A percentile compares a stretch with the other conserved stretches of the same genome.
Evolutionary conservation across 2,888 invertebrate genomes (phyloP).

Genomic region (Vesta saturnalis): DNA sequence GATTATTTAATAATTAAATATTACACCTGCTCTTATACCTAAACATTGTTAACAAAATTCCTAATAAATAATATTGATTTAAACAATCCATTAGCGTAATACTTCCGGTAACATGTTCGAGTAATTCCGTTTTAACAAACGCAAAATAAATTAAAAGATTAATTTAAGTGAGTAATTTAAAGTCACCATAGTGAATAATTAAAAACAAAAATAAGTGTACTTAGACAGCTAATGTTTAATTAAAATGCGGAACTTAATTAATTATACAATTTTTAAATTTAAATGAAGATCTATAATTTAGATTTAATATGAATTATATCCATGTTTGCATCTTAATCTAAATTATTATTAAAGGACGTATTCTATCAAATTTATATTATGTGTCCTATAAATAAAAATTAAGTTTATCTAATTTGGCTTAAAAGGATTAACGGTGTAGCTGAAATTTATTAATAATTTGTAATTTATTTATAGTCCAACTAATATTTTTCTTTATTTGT

Average conservation of each 20-base stretch:
- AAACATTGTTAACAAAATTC: no score
- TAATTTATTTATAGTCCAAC: no score
- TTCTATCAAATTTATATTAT: background rate
- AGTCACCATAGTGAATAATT: conserved; percentile 7
- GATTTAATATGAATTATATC: conserved; percentile 6
- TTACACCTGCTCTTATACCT: background rate
- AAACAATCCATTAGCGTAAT: background rate
- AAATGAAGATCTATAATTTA: conserved; percentile 10
- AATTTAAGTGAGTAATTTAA: background rate
- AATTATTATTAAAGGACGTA: background rate
- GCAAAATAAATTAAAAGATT: background rate
- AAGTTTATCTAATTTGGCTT: background rate
- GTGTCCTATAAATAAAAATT: no score
- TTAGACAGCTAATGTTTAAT: conserved; percentile 7
- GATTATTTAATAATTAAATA: no score
- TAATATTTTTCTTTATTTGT: no score
- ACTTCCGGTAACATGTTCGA: background rate
- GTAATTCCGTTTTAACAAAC: background rate
- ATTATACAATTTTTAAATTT: conserved; percentile 12
- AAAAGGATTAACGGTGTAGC: background rate
- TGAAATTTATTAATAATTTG: background rate
- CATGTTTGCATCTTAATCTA: background rate
- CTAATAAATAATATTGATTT: conserved; percentile 9
- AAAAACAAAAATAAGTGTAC: conserved; percentile 2
- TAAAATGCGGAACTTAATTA: conserved; percentile 11